These are phyloP conservation scores for Macaca nemestrina DNA, from an alignment of 2,113 vertebrate genomes.

Conservation along the genomic window DNA sequence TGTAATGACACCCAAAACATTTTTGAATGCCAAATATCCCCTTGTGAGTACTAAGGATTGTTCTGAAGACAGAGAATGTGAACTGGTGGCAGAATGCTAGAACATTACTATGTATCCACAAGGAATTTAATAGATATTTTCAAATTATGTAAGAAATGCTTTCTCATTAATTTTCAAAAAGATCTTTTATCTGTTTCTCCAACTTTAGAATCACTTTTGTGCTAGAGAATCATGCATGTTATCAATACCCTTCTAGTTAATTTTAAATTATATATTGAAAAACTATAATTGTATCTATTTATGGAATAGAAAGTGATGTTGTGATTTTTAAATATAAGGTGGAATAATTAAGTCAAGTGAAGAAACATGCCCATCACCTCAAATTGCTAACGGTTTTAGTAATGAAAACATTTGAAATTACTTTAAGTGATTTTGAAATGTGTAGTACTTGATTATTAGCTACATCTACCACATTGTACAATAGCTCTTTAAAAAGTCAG, in stretches of 20 bases:
- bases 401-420: not conserved
- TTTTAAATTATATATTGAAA: not conserved
- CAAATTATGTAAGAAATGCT: not conserved
- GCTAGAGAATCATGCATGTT: not conserved
- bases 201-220: not conserved
- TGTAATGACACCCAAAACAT: not conserved
- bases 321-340: not conserved
- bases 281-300: not conserved
- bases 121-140: not conserved
- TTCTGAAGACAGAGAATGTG: not conserved
- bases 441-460: too few species aligned
- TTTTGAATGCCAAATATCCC: not conserved
- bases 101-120: not conserved
- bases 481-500: too few species aligned
- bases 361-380: not conserved
- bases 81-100: not conserved
- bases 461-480: too few species aligned
- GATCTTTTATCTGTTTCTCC: not conserved
- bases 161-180: not conserved
- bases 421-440: too few species aligned
- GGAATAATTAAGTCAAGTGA: not conserved
- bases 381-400: not conserved
- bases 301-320: not conserved
- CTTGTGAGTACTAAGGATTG: not conserved
- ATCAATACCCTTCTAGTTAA: not conserved